Conservation (phyloP, 1,140 invertebrate species). For the Bombus soroeensis region DNA sequence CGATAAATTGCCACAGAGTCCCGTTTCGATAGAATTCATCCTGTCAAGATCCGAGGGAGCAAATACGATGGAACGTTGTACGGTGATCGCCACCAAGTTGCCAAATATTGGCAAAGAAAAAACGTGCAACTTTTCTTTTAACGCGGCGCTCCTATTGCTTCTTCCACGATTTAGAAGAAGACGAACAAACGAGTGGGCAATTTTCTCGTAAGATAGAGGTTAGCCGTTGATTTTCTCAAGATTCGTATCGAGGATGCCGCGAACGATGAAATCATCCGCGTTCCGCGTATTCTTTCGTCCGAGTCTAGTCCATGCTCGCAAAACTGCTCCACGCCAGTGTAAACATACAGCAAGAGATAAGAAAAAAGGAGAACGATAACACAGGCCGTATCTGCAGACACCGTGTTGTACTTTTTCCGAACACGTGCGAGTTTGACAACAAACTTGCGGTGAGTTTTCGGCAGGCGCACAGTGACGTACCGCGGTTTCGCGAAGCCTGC, state of each 20-base stretch:
- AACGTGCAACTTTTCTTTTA: background rate
- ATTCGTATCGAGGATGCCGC: background rate
- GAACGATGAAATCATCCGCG: too few relatives aligned
- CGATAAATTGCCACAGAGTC: too few relatives aligned
- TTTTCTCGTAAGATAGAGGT: background rate
- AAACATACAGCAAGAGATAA: background rate
- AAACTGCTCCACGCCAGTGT: background rate
- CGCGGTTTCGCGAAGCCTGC: constrained; percentile 37
- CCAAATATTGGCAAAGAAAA: too few relatives aligned
- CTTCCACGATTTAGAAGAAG: background rate
- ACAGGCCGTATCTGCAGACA: background rate
- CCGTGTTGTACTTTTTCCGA: constrained; percentile 50
- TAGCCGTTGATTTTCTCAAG: too few relatives aligned
- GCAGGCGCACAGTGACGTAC: constrained; percentile 65
- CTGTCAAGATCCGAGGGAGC: background rate
- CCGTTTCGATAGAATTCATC: background rate
- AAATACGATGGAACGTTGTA: background rate
- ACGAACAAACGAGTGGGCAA: background rate
- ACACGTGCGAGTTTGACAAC: constrained; percentile 78
- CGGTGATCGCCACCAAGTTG: background rate
- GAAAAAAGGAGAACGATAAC: background rate
- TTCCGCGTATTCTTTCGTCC: background rate
- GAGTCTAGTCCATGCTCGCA: background rate
- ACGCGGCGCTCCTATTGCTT: background rate
- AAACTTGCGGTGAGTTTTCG: constrained; percentile 75